These are phyloP conservation scores for Lucilia cuprina DNA, from an alignment of 1,140 invertebrate species.

Conservation along the genomic window DNA sequence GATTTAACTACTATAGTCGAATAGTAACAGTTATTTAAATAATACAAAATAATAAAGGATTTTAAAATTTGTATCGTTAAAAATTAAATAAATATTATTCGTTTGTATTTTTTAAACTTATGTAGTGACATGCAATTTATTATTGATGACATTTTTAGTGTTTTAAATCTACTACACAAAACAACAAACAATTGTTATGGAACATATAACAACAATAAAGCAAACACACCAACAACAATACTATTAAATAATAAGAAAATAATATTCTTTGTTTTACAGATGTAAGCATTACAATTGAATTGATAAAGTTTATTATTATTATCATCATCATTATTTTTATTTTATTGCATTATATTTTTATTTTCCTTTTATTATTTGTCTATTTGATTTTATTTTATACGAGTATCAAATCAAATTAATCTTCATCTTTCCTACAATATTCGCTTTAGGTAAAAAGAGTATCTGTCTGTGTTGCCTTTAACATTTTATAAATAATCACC, in stretches of 20 bases:
- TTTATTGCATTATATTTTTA: background rate
- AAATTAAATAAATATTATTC: no score
- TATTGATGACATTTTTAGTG: background rate
- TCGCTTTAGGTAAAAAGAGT: background rate
- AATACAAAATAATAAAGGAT: no score
- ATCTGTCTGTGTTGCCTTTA: background rate
- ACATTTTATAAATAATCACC: conserved; percentile 13
- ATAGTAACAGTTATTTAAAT: no score
- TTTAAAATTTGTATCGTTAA: no score
- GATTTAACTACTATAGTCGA: no score
- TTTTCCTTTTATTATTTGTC: conserved; percentile 20
- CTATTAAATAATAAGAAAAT: background rate
- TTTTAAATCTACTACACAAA: background rate
- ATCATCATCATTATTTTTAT: background rate
- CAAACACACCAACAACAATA: background rate
- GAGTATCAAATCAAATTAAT: conserved; percentile 19
- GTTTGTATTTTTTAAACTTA: no score
- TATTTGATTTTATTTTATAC: conserved; percentile 16
- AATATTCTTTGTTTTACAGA: background rate
- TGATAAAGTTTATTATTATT: conserved; percentile 31
- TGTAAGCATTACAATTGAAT: conserved; percentile 16
- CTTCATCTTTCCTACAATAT: background rate
- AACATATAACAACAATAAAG: background rate
- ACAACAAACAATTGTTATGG: background rate
- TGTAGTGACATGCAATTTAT: background rate